Conservation (phyloP, 2,113 vertebrate genomes). For the Scolopax mira region DNA sequence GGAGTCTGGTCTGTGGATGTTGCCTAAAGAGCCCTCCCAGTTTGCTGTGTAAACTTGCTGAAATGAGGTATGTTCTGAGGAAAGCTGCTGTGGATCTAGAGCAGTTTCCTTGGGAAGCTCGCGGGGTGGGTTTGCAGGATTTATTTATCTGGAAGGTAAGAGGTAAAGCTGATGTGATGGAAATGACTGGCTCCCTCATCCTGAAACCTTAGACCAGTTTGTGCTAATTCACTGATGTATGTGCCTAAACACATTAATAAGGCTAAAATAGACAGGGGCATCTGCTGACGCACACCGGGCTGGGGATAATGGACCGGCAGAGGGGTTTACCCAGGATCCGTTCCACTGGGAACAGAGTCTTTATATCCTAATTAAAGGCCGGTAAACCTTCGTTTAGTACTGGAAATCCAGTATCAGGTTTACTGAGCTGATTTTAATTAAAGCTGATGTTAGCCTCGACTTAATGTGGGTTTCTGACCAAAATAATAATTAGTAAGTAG, state of each 20-base stretch:
- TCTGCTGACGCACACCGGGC: slow-evolving; percentile 75
- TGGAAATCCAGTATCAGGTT: slow-evolving; percentile 78
- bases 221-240: slow-evolving; percentile 75
- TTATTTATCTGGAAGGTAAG: slow-evolving; percentile 48
- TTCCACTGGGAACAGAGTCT: slow-evolving; percentile 70
- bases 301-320: slow-evolving; percentile 77
- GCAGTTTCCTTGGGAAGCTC: slow-evolving; percentile 59
- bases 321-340: slow-evolving; percentile 73
- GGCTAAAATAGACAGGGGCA: slow-evolving; percentile 78
- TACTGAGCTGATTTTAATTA: slow-evolving; percentile 77
- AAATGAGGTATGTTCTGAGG: slow-evolving; percentile 26
- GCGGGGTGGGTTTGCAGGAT: slow-evolving; percentile 32
- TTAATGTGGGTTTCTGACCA: slow-evolving; percentile 51
- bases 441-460: slow-evolving; percentile 65
- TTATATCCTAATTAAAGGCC: slow-evolving; percentile 79
- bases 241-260: slow-evolving; percentile 82
- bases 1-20: not conserved
- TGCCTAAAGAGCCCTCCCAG: not conserved
- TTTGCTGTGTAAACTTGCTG: slow-evolving; percentile 28
- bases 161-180: slow-evolving; percentile 64
- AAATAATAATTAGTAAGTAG: slow-evolving; percentile 46
- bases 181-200: slow-evolving; percentile 60
- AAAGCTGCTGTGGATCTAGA: not conserved
- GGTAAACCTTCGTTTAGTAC: slow-evolving; percentile 75
- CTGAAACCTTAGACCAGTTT: slow-evolving; percentile 70